Evolutionary conservation across 2,888 invertebrate species (phyloP).

Genomic region (Lasioglossum marginatum): DNA sequence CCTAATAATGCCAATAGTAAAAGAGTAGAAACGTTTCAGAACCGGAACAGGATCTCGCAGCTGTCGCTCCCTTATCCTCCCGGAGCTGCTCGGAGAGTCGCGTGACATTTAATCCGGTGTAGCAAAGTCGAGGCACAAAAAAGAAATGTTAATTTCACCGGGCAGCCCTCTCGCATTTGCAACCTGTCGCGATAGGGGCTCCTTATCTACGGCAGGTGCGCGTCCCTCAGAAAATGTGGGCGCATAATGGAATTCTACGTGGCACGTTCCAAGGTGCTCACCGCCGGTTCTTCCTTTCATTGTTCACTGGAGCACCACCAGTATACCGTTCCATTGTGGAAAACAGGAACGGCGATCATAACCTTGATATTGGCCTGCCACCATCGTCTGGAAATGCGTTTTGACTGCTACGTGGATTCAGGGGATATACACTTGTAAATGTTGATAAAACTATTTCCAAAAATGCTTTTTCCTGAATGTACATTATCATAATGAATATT

Average conservation of each 20-base stretch:
- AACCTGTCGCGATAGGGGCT: conserved; percentile 61
- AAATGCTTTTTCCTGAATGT: no score
- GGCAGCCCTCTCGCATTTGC: conserved; percentile 53
- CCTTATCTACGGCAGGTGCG: conserved; percentile 74
- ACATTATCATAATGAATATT: no score
- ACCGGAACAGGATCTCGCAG: conserved; percentile 20
- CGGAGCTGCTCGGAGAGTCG: conserved; percentile 20
- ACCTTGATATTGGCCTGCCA: not conserved
- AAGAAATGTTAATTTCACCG: conserved; percentile 43
- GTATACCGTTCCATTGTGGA: not conserved
- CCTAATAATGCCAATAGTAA: not conserved
- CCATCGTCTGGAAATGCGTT: no score
- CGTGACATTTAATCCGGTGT: conserved; percentile 48
- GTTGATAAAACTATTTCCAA: no score
- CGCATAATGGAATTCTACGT: conserved; percentile 50
- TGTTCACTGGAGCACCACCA: not conserved
- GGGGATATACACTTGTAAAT: no score
- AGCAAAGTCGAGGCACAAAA: conserved; percentile 27
- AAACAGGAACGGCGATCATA: not conserved
- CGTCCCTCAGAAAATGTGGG: conserved; percentile 71
- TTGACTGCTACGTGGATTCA: not conserved
- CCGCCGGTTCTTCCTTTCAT: conserved; percentile 9
- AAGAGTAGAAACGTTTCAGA: not conserved
- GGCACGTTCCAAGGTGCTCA: conserved; percentile 35
- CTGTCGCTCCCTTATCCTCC: conserved; percentile 49